These are phyloP conservation scores for Phodopus roborovskii DNA, from an alignment of 2,113 vertebrate species.

Conservation along the genomic window DNA sequence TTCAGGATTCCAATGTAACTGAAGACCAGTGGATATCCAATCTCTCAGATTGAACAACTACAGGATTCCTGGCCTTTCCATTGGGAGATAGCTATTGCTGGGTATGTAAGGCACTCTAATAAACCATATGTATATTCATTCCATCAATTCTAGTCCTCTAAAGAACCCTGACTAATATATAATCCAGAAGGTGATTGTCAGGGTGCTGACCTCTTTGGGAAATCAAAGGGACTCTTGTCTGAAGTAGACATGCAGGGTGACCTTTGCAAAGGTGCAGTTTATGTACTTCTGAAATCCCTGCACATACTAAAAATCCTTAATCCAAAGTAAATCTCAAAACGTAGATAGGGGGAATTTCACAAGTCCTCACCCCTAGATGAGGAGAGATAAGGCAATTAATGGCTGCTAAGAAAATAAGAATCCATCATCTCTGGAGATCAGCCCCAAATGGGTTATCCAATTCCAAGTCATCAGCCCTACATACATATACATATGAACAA, in stretches of 20 bases:
- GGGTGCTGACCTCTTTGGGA: neutral
- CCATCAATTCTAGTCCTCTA: neutral
- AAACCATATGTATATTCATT: neutral
- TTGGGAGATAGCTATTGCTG: neutral
- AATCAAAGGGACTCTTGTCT: neutral
- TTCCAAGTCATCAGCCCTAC: neutral
- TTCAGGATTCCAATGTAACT: neutral
- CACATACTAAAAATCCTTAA: neutral
- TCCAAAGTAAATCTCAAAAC: neutral
- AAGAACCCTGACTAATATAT: neutral
- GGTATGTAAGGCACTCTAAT: neutral
- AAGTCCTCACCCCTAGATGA: neutral
- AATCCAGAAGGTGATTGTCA: too few species aligned
- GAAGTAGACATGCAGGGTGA: neutral
- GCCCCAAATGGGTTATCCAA: neutral
- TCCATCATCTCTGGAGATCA: neutral
- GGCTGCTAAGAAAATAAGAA: neutral
- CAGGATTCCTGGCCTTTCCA: neutral
- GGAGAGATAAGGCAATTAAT: neutral
- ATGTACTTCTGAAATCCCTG: neutral
- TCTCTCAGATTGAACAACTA: neutral
- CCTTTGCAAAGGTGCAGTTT: conserved; percentile 9
- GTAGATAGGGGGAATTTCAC: neutral
- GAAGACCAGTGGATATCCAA: neutral
- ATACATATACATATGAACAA: neutral